phyloP scores from a whole-genome alignment of 1,140 invertebrate genomes.

The Drosophila kepulauana region DNA sequence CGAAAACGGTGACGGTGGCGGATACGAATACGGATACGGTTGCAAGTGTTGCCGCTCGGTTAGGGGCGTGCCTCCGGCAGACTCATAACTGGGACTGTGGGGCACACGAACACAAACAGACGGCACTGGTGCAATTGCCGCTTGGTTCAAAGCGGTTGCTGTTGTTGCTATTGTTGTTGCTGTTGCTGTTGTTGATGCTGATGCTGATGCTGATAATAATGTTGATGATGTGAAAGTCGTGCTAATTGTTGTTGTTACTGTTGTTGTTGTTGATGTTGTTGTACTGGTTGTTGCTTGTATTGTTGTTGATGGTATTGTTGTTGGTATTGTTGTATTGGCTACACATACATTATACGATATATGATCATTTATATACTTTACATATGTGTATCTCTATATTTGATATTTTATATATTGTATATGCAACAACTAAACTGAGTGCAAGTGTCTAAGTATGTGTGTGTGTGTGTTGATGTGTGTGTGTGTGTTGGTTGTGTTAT shows the following conservation, averaged over 20 bases:
- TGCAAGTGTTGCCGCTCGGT: constrained; percentile 73
- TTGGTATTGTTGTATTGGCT: constrained; percentile 62
- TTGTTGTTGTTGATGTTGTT: constrained; percentile 59
- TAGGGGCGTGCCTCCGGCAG: constrained; percentile 62
- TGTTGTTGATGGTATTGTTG: constrained; percentile 60
- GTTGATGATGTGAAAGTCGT: constrained; percentile 77
- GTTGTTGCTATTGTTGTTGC: constrained; percentile 54
- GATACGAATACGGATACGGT: constrained; percentile 70
- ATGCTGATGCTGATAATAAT: constrained; percentile 80
- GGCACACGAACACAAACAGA: constrained; percentile 85
- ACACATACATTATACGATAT: constrained; percentile 59
- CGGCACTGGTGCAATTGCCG: constrained; percentile 79
- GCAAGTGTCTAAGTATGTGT: constrained; percentile 4
- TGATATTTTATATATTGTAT: constrained; percentile 11
- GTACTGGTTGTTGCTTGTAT: constrained; percentile 60
- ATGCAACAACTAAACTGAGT: background rate
- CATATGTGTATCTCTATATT: background rate
- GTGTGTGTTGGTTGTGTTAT: constrained; percentile 15
- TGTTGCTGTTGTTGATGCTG: constrained; percentile 63
- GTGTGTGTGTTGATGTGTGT: constrained; percentile 10
- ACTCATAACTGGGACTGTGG: constrained; percentile 83
- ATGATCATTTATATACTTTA: constrained; percentile 6
- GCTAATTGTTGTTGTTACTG: constrained; percentile 70
- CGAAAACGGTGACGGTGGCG: constrained; percentile 52
- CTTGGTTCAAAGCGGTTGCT: constrained; percentile 53